Evolutionary conservation across 2,888 invertebrate genomes (phyloP), one percentile per base, ranked within the genome.

Genomic region (Phalera bucephala): DNA sequence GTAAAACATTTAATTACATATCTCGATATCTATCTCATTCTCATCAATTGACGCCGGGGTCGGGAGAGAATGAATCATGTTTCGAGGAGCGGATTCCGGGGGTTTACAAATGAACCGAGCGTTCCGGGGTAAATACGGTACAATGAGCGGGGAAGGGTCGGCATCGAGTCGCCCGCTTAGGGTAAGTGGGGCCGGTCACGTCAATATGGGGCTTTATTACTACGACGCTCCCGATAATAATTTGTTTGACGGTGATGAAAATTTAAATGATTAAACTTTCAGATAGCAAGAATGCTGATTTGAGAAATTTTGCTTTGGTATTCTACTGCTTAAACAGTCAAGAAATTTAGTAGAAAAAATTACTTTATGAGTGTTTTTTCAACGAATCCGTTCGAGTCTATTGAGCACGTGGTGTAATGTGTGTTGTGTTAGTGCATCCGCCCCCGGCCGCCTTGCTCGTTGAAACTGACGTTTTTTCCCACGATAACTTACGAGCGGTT

Each of bases 161-260:
- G 63, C 61, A 64, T 64, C 69, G 66, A 53, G 44, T 72, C 71
- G 76, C 73, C 69, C 72, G 79, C 74, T 79, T 81, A 78, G 89
- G 86, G 88, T 87, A 87, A 88, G 83, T 86, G 82, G 80, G 80
- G 76, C 74, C 79, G 80, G 80, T 84, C 83, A 80, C 89, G 81
- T 81, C 85, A 87, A 86, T 85, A 82, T 84, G 80, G 76, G 70
- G 73, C 79, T 86, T 81, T 84, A 84, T 86, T 85, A 83, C 70
- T 71, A 70, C 72, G 72, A 79, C 72, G 73, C 73, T 80, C 63
- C 72, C 61, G 72, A 80, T 77, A 75, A 78, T 81, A 80, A 83
- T 82, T 85, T 83, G 78, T 80, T 86, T 79, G 72, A 64, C 65
- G 66, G 69, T 60, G 53, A 57, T 53, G 52, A 65, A 55, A 20